Evolutionary conservation across 1,140 invertebrate genomes (phyloP), one percentile per base, ranked within the genome.

Genomic region (Drosophila mayri): DNA sequence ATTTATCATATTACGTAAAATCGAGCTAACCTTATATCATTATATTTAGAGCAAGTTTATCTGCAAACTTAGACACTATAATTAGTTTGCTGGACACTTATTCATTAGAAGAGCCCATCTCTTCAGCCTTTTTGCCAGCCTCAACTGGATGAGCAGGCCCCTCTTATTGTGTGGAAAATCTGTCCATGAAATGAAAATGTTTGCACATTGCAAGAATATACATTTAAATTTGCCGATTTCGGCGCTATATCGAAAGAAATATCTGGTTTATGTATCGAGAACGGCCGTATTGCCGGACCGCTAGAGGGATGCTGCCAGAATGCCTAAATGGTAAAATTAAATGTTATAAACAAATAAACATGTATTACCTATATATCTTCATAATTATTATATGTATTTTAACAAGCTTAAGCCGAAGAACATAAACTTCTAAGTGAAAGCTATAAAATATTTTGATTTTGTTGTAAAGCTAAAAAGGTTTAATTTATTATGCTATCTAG

Each of bases 71-170:
- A 44, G 18, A 3, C 18, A 22, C 20, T 44, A 11, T 7, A 1
- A 14, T 22, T 22, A 8, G 12, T 6, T 44, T 2, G 4, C 18
- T 22, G 11, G 10, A 20, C 2, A 20, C 8, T 10, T 60, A n/a
- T 35, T 61, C 8, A 22, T 2, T 1, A 12, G 32, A 18, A 10
- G 18, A 20, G 11, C 20, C 6, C 12, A n/a, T 12, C 11, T 41
- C 18, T 10, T 47, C 37, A 35, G 44, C 37, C 25, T 59, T 47
- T 2, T 30, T 64, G 0, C 49, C 66, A n/a, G 44, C 47, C 25
- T 86, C 82, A 28, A 50, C 49, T 92, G 90, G 9, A 77, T 79
- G 22, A 92, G 65, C 20, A 92, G 54, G 0, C 90, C 90, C 22
- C 46, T 10, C 9, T 44, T 22, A 5, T 12, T 20, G 41, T 44